These are phyloP conservation scores for Periphyllus acericola DNA, from an alignment of 2,888 invertebrate species.

Conservation along the genomic window DNA sequence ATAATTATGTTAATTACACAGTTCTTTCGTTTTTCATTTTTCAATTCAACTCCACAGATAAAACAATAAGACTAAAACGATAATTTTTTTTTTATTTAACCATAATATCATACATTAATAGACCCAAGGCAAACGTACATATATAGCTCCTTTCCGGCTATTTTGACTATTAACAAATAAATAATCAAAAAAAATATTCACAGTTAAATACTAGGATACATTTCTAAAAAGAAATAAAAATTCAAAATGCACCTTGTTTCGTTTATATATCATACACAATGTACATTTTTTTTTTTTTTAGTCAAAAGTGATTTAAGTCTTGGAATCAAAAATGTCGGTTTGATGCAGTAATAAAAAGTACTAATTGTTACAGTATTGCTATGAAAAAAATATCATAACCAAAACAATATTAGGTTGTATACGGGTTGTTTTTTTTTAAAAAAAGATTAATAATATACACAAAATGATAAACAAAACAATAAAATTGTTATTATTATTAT, in stretches of 20 bases:
- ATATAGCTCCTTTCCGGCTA: constrained; percentile 7
- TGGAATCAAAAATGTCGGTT: constrained; percentile 27
- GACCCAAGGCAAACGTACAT: constrained; percentile 30
- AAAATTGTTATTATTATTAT: not conserved
- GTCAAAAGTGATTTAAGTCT: constrained; percentile 44
- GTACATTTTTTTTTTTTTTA: constrained; percentile 44
- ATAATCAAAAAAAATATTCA: constrained; percentile 50
- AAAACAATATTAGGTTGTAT: not conserved
- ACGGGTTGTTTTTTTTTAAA: not conserved
- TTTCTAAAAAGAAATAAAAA: constrained; percentile 61
- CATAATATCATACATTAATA: constrained; percentile 40
- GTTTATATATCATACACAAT: constrained; percentile 61
- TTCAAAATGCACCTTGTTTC: constrained; percentile 62
- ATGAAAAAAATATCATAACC: not conserved
- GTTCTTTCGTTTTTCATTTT: constrained; percentile 12
- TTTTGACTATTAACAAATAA: constrained; percentile 58
- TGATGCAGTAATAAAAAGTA: not conserved
- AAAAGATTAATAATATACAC: constrained; percentile 39
- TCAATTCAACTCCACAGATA: constrained; percentile 34
- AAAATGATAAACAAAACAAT: not conserved
- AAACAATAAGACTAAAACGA: constrained; percentile 48
- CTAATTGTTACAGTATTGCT: constrained; percentile 8
- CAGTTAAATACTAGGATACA: constrained; percentile 60
- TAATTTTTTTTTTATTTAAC: constrained; percentile 24
- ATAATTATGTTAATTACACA: constrained; percentile 46